phyloP scores from a whole-genome alignment of 2,797 vertebrate species.

The Sebastolobus alascanus region DNA sequence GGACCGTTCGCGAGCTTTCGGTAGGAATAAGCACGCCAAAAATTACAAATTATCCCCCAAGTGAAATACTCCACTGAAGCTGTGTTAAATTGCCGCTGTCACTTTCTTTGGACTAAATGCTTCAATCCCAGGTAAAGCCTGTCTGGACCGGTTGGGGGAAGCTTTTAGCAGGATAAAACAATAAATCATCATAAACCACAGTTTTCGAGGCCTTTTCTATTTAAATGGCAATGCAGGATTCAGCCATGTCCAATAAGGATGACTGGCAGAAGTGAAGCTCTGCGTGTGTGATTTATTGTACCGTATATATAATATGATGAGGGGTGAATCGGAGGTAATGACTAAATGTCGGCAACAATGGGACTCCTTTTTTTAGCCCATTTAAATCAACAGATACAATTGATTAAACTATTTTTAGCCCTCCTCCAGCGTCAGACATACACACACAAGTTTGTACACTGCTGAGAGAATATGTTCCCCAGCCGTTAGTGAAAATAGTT shows the following conservation, averaged over 20 bases:
- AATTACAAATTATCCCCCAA: slow-evolving; percentile 50
- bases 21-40: slow-evolving; percentile 37
- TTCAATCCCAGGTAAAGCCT: slow-evolving; percentile 39
- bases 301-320: neutral
- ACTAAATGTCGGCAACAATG: neutral
- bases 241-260: slow-evolving; percentile 19
- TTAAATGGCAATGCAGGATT: slow-evolving; percentile 21
- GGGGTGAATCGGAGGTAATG: slow-evolving; percentile 10
- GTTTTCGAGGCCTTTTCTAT: slow-evolving; percentile 30
- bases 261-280: slow-evolving; percentile 14
- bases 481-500: neutral
- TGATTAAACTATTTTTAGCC: slow-evolving; percentile 12
- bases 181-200: slow-evolving; percentile 27
- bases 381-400: slow-evolving; percentile 4
- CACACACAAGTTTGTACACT: neutral
- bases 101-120: slow-evolving; percentile 46
- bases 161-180: slow-evolving; percentile 46
- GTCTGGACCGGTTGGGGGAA: slow-evolving; percentile 7
- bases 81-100: slow-evolving; percentile 54
- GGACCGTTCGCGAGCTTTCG: slow-evolving; percentile 46
- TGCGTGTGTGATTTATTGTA: neutral
- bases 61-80: slow-evolving; percentile 39
- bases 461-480: neutral
- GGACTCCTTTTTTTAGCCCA: slow-evolving; percentile 5
- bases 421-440: neutral